These are phyloP conservation scores for Enoplosus armatus DNA, from an alignment of 2,797 vertebrate species.

Conservation along the genomic window DNA sequence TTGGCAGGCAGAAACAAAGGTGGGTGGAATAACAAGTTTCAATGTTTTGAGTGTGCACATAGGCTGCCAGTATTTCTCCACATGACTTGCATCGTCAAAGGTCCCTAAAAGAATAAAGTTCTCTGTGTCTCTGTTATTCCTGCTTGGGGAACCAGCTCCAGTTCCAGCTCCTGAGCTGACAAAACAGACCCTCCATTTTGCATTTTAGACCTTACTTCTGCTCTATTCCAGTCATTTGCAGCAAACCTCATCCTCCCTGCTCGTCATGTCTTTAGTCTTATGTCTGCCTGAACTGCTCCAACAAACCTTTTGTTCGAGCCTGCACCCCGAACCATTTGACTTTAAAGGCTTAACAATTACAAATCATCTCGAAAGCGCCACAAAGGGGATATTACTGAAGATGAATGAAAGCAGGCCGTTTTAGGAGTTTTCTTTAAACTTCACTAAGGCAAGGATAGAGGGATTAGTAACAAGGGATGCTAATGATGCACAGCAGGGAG, in stretches of 20 bases:
- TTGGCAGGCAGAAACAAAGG: slow-evolving; percentile 36
- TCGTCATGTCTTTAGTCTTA: slow-evolving; percentile 55
- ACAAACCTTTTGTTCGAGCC: slow-evolving; percentile 52
- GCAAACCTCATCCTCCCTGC: slow-evolving; percentile 30
- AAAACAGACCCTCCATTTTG: slow-evolving; percentile 34
- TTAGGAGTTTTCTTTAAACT: slow-evolving; percentile 55
- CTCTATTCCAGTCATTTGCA: slow-evolving; percentile 32
- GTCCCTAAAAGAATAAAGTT: slow-evolving; percentile 33
- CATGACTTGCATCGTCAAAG: slow-evolving; percentile 46
- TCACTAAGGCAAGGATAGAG: slow-evolving; percentile 43
- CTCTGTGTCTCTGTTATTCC: slow-evolving; percentile 24
- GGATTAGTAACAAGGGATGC: slow-evolving; percentile 56
- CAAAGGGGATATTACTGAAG: slow-evolving; percentile 60
- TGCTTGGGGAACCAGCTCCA: slow-evolving; percentile 18
- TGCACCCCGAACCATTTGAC: slow-evolving; percentile 25
- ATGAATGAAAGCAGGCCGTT: slow-evolving; percentile 51
- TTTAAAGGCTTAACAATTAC: slow-evolving; percentile 58
- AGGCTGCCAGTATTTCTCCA: not conserved
- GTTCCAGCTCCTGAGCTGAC: slow-evolving; percentile 27
- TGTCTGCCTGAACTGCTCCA: slow-evolving; percentile 43
- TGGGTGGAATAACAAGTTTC: slow-evolving; percentile 50
- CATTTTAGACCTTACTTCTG: slow-evolving; percentile 23
- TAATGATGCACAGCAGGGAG: slow-evolving; percentile 47
- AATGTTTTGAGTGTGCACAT: slow-evolving; percentile 25
- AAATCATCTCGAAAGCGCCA: slow-evolving; percentile 64